A percentile compares a stretch with the other conserved stretches of the same genome.
These are phyloP conservation scores for Peucedramus taeniatus DNA, from an alignment of 2,113 vertebrate genomes.

Conservation along the genomic window DNA sequence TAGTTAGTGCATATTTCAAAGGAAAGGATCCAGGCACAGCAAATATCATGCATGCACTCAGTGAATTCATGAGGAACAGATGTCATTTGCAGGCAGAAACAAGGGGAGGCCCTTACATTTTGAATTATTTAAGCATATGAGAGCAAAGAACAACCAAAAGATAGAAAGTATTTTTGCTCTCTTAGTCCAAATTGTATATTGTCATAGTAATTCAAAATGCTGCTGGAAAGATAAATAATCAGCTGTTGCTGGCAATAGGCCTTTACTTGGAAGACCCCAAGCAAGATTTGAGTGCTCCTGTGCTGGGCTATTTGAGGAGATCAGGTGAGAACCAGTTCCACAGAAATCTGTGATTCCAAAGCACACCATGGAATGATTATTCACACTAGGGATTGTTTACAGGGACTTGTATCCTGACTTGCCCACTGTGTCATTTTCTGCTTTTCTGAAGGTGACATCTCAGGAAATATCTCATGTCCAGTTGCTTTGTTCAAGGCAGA, in stretches of 20 bases:
- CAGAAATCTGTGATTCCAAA: background rate
- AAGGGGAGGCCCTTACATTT: background rate
- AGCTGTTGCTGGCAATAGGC: background rate
- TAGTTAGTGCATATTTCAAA: background rate
- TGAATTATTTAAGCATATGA: background rate
- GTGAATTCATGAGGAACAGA: slow-evolving; percentile 30
- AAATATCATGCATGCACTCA: background rate
- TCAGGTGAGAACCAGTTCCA: background rate
- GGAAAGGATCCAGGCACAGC: background rate
- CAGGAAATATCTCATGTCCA: background rate
- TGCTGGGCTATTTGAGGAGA: background rate
- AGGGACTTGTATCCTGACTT: background rate
- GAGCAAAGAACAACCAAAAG: background rate
- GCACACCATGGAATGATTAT: background rate
- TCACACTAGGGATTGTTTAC: background rate
- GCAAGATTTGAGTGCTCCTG: background rate
- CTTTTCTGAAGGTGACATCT: background rate
- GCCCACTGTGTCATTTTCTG: background rate
- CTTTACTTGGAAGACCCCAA: background rate
- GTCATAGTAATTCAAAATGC: background rate
- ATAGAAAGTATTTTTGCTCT: background rate
- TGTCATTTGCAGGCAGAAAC: background rate
- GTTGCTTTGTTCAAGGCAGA: background rate
- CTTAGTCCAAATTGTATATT: background rate
- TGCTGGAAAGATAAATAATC: background rate